phyloP scores from a whole-genome alignment of 2,888 invertebrate genomes.

The Actias luna region DNA sequence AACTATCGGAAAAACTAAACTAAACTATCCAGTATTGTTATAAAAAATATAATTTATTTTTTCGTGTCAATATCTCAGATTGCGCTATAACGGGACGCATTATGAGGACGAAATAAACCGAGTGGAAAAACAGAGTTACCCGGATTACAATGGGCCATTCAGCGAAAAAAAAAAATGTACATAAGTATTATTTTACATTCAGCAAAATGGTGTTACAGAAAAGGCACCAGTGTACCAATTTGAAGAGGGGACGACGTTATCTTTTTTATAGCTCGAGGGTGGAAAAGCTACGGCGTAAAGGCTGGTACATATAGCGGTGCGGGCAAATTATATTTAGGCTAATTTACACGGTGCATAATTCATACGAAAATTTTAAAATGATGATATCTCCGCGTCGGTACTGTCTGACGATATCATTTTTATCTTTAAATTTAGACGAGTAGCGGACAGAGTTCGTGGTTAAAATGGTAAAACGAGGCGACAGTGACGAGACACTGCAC shows the following conservation, averaged over 20 bases:
- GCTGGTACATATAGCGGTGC: not conserved
- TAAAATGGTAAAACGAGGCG: no score
- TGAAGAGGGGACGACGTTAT: constrained; percentile 13
- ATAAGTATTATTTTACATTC: constrained; percentile 10
- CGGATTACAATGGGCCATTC: constrained; percentile 9
- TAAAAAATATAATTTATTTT: not conserved
- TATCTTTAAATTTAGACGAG: no score
- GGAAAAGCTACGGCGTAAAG: constrained; percentile 8
- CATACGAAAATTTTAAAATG: not conserved
- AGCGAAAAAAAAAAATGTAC: constrained; percentile 11
- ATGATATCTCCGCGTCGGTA: not conserved
- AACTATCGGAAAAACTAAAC: no score
- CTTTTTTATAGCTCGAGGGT: constrained; percentile 16
- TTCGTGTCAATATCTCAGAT: not conserved
- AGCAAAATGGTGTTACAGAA: constrained; percentile 8
- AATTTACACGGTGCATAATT: not conserved
- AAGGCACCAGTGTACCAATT: constrained; percentile 15
- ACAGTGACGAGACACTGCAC: no score
- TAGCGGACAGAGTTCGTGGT: no score
- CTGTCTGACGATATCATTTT: not conserved
- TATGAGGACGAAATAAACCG: constrained; percentile 3
- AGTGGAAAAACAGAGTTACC: constrained; percentile 3
- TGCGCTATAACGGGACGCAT: not conserved
- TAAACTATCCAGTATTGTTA: no score
- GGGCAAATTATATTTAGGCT: not conserved